A percentile compares a stretch with the other conserved stretches of the same genome.
Conservation (phyloP, 64 coral and sea anemone species). For the Astreopora myriophthalma region DNA sequence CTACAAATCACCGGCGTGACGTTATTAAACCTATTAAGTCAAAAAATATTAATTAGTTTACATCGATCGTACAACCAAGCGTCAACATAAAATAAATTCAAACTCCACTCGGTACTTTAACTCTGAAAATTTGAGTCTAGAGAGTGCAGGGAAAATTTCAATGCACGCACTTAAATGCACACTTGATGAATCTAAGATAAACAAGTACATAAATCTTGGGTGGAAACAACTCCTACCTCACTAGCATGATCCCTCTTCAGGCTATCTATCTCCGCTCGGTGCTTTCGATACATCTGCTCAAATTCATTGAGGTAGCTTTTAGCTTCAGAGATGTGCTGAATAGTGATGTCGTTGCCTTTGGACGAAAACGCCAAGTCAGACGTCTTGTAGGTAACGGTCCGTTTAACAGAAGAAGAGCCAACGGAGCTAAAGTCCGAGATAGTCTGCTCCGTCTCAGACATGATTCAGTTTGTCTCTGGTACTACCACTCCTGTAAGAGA, state of each 20-base stretch:
- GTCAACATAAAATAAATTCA: background rate
- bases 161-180: background rate
- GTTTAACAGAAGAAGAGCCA: constrained; percentile 7
- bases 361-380: background rate
- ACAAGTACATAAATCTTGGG: background rate
- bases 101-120: background rate
- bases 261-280: background rate
- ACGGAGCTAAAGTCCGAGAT: background rate
- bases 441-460: constrained; percentile 42
- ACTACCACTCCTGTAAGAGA: background rate
- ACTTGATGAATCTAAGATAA: background rate
- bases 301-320: constrained; percentile 48
- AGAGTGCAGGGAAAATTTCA: background rate
- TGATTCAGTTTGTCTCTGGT: background rate
- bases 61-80: background rate
- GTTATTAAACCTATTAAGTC: too few relatives aligned
- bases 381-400: constrained; percentile 30
- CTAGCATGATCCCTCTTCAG: constrained; percentile 9
- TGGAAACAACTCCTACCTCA: background rate
- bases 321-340: constrained; percentile 30
- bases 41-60: background rate
- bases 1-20: background rate
- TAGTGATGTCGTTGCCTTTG: constrained; percentile 10
- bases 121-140: background rate
- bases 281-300: constrained; percentile 35